Evolutionary conservation across 1,140 invertebrate species (phyloP).

Genomic region (Eumaeus atala): DNA sequence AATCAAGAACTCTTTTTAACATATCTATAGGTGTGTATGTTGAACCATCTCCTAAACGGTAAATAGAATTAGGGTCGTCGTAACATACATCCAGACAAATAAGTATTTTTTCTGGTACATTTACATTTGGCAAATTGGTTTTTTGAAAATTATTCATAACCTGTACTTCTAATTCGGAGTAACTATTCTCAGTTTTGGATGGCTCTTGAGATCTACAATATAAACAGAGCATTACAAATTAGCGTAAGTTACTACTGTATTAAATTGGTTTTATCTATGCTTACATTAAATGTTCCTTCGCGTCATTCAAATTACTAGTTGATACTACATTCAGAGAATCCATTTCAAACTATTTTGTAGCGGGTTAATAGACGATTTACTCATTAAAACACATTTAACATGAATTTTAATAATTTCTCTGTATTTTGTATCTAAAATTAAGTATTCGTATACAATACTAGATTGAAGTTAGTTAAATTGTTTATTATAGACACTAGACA

Average conservation of each 20-base stretch:
- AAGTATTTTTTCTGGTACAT: conserved; percentile 78
- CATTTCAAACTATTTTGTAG: conserved; percentile 17
- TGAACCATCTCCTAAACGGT: conserved; percentile 74
- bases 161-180: conserved; percentile 43
- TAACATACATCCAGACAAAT: conserved; percentile 80
- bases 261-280: background rate
- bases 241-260: background rate
- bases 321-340: conserved; percentile 37
- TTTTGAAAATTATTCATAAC: conserved; percentile 55
- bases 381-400: too few relatives aligned
- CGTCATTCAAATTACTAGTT: conserved; percentile 21
- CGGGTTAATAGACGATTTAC: background rate
- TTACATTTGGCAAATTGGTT: conserved; percentile 69
- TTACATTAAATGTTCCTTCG: conserved; percentile 1
- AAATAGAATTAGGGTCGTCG: conserved; percentile 75
- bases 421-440: too few relatives aligned
- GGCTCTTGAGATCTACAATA: conserved; percentile 22
- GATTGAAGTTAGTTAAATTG: too few relatives aligned
- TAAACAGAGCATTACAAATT: conserved; percentile 11
- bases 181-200: conserved; percentile 31
- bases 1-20: conserved; percentile 78
- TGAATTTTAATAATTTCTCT: too few relatives aligned
- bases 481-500: too few relatives aligned
- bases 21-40: conserved; percentile 76
- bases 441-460: too few relatives aligned